Conservation (phyloP, 2,113 vertebrate species). For the Genyomyrus donnyi region DNA sequence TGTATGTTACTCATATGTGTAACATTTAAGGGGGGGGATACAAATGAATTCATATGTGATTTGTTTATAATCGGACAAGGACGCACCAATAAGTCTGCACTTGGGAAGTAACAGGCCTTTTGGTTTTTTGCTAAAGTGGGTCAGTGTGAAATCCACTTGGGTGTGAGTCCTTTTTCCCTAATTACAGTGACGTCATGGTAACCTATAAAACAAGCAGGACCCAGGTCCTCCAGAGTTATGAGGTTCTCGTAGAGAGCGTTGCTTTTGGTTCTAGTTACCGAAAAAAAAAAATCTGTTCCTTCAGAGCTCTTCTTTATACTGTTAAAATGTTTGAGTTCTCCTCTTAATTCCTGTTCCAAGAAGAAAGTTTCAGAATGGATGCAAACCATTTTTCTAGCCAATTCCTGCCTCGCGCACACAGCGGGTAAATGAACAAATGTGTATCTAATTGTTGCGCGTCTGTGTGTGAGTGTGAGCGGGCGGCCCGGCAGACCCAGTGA, state of each 20-base stretch:
- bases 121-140: neutral
- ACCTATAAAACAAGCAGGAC: neutral
- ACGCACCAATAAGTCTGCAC: neutral
- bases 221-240: neutral
- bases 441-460: slow-evolving; percentile 23
- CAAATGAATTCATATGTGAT: neutral
- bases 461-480: slow-evolving; percentile 1
- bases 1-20: neutral
- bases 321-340: neutral
- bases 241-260: neutral
- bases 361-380: slow-evolving; percentile 17
- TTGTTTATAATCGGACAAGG: neutral
- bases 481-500: neutral
- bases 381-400: slow-evolving; percentile 16
- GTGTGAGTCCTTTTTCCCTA: neutral
- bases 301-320: neutral
- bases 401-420: slow-evolving; percentile 18
- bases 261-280: neutral
- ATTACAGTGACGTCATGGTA: neutral
- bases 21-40: neutral
- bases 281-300: neutral
- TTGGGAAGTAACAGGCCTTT: neutral
- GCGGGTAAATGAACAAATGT: slow-evolving; percentile 21
- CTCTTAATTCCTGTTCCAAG: slow-evolving; percentile 6
- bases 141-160: neutral